phyloP scores from a whole-genome alignment of 2,888 invertebrate species.

The Seira sanloemensis region DNA sequence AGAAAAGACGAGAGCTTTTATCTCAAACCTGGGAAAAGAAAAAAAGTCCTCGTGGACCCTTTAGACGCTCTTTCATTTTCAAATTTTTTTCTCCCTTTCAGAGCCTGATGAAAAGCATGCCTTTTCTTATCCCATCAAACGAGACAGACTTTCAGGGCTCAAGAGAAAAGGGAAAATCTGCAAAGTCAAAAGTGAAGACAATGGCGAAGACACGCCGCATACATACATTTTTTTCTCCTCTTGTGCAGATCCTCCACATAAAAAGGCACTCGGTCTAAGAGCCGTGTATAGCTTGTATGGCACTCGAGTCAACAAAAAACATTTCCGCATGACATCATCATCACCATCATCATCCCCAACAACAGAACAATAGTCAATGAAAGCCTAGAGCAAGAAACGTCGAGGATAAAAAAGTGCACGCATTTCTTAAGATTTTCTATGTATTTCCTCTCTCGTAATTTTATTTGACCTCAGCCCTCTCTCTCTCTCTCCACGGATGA shows the following conservation, averaged over 20 bases:
- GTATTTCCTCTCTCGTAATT: slow-evolving; percentile 49
- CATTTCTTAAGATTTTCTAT: too few relatives aligned
- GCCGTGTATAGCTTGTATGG: too few relatives aligned
- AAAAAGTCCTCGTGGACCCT: slow-evolving; percentile 36
- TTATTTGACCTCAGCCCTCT: slow-evolving; percentile 58
- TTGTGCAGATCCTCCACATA: not conserved
- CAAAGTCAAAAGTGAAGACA: not conserved
- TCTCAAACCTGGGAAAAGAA: slow-evolving; percentile 1
- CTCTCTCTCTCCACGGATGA: too few relatives aligned
- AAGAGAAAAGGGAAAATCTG: not conserved
- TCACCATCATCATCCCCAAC: not conserved
- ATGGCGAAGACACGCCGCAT: not conserved
- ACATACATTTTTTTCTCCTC: not conserved
- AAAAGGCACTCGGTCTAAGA: too few relatives aligned
- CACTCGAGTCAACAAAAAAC: slow-evolving; percentile 1
- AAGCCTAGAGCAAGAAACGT: too few relatives aligned
- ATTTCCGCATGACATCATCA: not conserved
- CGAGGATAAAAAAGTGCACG: not conserved
- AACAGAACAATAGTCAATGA: not conserved
- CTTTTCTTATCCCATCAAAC: not conserved
- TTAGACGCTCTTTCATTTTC: slow-evolving; percentile 2
- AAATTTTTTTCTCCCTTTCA: slow-evolving; percentile 19
- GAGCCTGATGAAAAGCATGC: not conserved
- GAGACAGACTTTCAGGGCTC: not conserved
- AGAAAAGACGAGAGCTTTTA: too few relatives aligned